Evolutionary conservation across 2,797 vertebrate genomes (phyloP).

Genomic region (Tympanoctomys barrerae): DNA sequence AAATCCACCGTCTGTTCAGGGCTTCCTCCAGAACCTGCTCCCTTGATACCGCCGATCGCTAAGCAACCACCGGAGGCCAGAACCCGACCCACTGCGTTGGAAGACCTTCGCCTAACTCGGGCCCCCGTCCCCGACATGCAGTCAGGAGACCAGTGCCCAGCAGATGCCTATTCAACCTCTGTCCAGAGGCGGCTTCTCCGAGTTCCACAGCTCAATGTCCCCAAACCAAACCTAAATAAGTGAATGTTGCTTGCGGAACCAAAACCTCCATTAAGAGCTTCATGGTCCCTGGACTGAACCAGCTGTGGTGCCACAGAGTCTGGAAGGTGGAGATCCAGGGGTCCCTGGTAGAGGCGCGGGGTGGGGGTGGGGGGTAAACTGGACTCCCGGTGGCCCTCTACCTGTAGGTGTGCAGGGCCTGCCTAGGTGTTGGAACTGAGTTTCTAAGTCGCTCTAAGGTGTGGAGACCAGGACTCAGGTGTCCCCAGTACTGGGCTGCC

Average conservation of each 20-base stretch:
- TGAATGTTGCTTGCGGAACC: neutral
- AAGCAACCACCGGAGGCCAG: neutral
- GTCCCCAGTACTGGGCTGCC: neutral
- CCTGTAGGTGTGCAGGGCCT: neutral
- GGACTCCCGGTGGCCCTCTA: neutral
- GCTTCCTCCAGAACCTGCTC: neutral
- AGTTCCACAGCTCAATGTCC: neutral
- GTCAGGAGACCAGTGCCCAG: neutral
- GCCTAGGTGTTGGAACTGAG: neutral
- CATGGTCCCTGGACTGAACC: neutral
- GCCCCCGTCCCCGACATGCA: neutral
- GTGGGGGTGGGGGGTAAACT: neutral
- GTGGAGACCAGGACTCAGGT: neutral
- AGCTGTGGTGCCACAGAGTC: neutral
- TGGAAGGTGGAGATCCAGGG: neutral
- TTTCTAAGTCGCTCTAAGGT: neutral
- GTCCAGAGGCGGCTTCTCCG: neutral
- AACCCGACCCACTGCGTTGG: neutral
- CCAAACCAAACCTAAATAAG: neutral
- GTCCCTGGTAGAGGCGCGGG: neutral
- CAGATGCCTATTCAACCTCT: neutral
- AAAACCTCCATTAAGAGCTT: neutral
- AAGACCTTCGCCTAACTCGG: neutral
- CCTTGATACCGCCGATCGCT: neutral
- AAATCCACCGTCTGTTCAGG: neutral